These are phyloP conservation scores for Sitodiplosis mosellana DNA, from an alignment of 1,140 invertebrate genomes.

Conservation along the genomic window DNA sequence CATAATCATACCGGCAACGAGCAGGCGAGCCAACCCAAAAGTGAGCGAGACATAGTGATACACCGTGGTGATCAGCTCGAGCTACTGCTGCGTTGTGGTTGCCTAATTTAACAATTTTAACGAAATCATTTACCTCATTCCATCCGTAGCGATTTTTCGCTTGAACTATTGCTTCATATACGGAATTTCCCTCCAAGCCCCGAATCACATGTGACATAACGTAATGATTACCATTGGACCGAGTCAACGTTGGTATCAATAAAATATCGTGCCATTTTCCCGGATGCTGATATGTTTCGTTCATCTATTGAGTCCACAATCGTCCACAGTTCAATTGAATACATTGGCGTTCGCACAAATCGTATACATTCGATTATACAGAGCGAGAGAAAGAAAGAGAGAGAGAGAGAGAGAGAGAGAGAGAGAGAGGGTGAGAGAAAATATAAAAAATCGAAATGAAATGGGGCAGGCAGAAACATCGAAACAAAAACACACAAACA, in stretches of 20 bases:
- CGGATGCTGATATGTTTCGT: slow-evolving; percentile 31
- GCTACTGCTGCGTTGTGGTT: neutral
- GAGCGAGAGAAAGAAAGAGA: no score
- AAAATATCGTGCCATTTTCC: slow-evolving; percentile 33
- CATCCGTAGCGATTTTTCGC: slow-evolving; percentile 47
- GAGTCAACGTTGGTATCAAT: slow-evolving; percentile 18
- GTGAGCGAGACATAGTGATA: no score
- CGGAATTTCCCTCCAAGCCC: slow-evolving; percentile 34
- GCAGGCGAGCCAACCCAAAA: neutral
- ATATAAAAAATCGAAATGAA: no score
- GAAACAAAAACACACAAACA: no score
- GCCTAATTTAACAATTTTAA: slow-evolving; percentile 7
- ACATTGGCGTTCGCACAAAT: no score
- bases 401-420: no score
- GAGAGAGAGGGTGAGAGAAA: no score
- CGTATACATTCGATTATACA: no score
- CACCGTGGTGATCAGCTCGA: no score
- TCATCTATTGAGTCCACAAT: no score
- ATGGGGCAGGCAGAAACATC: no score
- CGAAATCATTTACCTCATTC: slow-evolving; percentile 29
- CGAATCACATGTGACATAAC: slow-evolving; percentile 31
- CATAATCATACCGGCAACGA: neutral
- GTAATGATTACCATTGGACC: slow-evolving; percentile 17
- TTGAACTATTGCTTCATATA: slow-evolving; percentile 42
- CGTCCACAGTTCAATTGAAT: no score